Conservation (phyloP, 2,888 invertebrate species). For the Philonicus albiceps region DNA sequence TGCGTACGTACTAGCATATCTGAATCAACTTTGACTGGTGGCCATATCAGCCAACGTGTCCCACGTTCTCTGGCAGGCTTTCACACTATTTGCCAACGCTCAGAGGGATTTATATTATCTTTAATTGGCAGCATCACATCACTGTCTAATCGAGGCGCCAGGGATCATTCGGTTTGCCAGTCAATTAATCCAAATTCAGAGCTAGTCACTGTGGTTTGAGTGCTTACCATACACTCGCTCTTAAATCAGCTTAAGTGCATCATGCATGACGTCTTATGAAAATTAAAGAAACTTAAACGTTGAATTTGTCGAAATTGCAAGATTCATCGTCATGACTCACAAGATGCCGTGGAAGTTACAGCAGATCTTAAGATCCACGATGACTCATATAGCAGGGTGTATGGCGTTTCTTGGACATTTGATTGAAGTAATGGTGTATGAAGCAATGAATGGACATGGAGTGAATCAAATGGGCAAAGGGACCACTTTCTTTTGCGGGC, state of each 20-base stretch:
- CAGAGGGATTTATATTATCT: background rate
- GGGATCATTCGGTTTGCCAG: constrained; percentile 1
- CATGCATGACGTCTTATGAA: background rate
- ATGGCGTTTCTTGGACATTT: background rate
- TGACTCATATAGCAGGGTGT: constrained; percentile 1
- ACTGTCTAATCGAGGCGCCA: background rate
- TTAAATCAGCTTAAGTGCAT: background rate
- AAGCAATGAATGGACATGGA: background rate
- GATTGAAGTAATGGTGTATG: background rate
- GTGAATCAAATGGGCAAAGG: background rate
- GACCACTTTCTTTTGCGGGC: background rate
- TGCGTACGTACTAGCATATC: background rate
- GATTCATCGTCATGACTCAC: constrained; percentile 6
- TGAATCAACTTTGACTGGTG: background rate
- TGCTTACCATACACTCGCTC: background rate
- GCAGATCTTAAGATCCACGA: background rate
- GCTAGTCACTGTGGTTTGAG: background rate
- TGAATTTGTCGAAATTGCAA: background rate
- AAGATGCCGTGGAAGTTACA: background rate
- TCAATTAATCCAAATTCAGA: constrained; percentile 11
- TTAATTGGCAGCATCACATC: background rate
- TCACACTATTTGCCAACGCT: background rate
- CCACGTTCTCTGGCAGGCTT: background rate
- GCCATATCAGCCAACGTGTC: background rate
- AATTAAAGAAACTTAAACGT: background rate